Evolutionary conservation across 2,113 vertebrate genomes (phyloP).

Genomic region (Sinocyclocheilus anophthalmus): DNA sequence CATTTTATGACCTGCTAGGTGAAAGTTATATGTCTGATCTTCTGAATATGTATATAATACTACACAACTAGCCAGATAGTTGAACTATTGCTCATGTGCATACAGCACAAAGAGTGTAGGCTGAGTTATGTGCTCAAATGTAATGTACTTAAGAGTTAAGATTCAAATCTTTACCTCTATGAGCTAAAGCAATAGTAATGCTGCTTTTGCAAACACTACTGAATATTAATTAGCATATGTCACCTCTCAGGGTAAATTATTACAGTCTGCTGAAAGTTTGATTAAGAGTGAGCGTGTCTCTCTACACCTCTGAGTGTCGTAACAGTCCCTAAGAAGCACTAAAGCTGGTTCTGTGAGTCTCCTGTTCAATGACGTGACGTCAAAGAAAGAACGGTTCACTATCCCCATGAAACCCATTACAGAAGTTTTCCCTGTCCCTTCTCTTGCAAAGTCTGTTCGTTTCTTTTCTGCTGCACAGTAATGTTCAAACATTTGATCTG

Average conservation of each 20-base stretch:
- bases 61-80: neutral
- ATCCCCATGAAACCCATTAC: neutral
- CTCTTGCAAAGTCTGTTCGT: neutral
- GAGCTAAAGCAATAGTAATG: neutral
- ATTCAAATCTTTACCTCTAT: neutral
- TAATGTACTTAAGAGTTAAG: neutral
- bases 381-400: slow-evolving; percentile 14
- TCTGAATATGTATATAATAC: neutral
- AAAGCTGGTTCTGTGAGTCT: neutral
- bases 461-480: neutral
- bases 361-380: neutral
- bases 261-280: neutral
- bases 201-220: neutral
- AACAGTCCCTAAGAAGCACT: neutral
- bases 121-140: neutral
- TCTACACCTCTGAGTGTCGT: neutral
- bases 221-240: slow-evolving; percentile 11
- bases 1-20: neutral
- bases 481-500: neutral
- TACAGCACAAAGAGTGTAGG: neutral
- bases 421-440: neutral
- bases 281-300: neutral
- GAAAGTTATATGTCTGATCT: neutral
- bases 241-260: slow-evolving; percentile 3
- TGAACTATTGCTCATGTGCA: neutral